Percentiles rank a stretch among this genome's conserved stretches.
These are phyloP conservation scores for Cladorhizidae sp. DNA, from an alignment of 37 sponge, comb jelly and placozoan species.

Conservation along the genomic window DNA sequence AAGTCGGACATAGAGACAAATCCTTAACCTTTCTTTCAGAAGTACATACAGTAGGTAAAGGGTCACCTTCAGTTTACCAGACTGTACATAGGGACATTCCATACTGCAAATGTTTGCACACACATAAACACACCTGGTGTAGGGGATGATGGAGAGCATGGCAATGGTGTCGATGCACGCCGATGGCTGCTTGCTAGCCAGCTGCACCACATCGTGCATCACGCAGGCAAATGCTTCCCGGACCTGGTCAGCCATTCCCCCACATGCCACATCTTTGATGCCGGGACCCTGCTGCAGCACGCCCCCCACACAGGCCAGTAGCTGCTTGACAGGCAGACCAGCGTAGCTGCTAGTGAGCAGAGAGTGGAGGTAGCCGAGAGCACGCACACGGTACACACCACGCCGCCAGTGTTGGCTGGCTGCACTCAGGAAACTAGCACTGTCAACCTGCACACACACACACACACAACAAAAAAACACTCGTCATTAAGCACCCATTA, in stretches of 20 bases:
- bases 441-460: constrained; percentile 57
- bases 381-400: constrained; percentile 64
- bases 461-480: not conserved
- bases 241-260: constrained; percentile 65
- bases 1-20: too few relatives aligned
- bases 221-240: constrained; percentile 73
- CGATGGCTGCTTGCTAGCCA: constrained; percentile 75
- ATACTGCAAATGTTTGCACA: not conserved
- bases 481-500: not conserved
- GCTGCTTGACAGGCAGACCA: constrained; percentile 60
- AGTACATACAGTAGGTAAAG: too few relatives aligned
- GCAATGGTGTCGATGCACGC: constrained; percentile 87
- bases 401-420: constrained; percentile 71
- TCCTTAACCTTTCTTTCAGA: too few relatives aligned
- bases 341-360: constrained; percentile 60
- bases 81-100: not conserved
- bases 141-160: constrained; percentile 80
- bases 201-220: constrained; percentile 73
- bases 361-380: constrained; percentile 80
- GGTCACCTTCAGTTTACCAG: too few relatives aligned
- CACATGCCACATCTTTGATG: constrained; percentile 52
- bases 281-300: constrained; percentile 62
- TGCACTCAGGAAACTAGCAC: constrained; percentile 76
- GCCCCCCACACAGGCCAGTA: constrained; percentile 59
- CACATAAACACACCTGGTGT: constrained; percentile 51